Percentiles rank a stretch among this genome's conserved stretches.
These are phyloP conservation scores for Papilio demoleus DNA, from an alignment of 2,888 invertebrate species.

Conservation along the genomic window DNA sequence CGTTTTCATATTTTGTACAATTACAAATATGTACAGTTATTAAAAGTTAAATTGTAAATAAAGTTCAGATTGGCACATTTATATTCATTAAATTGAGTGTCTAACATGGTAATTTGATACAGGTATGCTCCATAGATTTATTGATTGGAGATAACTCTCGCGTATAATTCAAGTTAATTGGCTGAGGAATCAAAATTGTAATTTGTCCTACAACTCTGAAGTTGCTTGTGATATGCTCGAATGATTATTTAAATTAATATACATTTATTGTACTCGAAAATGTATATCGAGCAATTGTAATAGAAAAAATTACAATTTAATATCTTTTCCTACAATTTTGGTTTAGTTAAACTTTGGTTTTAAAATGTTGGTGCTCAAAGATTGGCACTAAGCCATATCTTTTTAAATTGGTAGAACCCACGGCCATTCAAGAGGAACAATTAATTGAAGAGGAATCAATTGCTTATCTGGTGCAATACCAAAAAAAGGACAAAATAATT, in stretches of 20 bases:
- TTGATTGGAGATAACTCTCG: conserved; percentile 4
- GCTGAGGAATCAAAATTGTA: conserved; percentile 12
- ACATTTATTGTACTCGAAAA: background rate
- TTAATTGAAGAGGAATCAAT: too few relatives aligned
- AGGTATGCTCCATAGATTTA: conserved; percentile 2
- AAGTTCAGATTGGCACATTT: background rate
- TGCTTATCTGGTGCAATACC: too few relatives aligned
- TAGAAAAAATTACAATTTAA: background rate
- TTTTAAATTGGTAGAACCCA: too few relatives aligned
- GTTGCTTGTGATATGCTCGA: background rate
- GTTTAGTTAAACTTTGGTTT: too few relatives aligned
- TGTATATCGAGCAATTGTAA: background rate
- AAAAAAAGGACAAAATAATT: too few relatives aligned
- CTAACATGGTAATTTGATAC: background rate
- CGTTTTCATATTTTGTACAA: too few relatives aligned
- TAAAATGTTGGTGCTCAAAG: too few relatives aligned
- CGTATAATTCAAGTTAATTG: conserved; percentile 14
- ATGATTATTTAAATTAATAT: background rate
- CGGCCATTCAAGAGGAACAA: too few relatives aligned
- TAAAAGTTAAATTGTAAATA: too few relatives aligned
- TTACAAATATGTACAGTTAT: too few relatives aligned
- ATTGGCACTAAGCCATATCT: too few relatives aligned
- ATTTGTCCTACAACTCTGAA: conserved; percentile 4
- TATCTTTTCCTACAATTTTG: too few relatives aligned
- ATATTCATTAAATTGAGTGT: conserved; percentile 1